Conservation (phyloP, 1,140 invertebrate species). For the Cyclargus thomasi region DNA sequence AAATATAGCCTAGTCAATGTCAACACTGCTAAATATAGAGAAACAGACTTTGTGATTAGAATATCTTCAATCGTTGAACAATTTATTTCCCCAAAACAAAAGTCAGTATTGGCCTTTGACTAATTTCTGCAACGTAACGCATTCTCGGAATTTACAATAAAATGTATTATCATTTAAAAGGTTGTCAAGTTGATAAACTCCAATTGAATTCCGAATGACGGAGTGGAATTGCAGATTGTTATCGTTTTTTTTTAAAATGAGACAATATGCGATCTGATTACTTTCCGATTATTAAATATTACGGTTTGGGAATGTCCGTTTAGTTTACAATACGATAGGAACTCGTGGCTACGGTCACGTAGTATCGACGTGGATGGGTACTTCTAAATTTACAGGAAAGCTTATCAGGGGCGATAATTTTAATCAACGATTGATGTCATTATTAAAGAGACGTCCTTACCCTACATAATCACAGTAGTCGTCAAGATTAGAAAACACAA, state of each 20-base stretch:
- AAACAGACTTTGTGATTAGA: no score
- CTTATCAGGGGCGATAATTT: neutral
- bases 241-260: neutral
- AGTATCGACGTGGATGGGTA: neutral
- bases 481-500: no score
- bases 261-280: neutral
- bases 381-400: neutral
- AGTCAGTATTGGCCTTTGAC: no score
- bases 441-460: neutral
- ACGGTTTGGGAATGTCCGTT: neutral
- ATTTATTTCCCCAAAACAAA: no score
- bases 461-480: neutral
- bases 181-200: neutral
- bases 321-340: no score
- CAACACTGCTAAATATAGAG: no score
- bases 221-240: conserved; percentile 1
- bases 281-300: neutral
- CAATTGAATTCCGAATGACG: neutral
- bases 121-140: no score
- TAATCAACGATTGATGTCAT: neutral
- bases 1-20: no score
- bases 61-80: no score
- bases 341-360: conserved; percentile 25
- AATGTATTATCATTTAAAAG: neutral
- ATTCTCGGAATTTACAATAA: no score